Conservation (phyloP, 2,797 vertebrate species). For the Botia almorhae region DNA sequence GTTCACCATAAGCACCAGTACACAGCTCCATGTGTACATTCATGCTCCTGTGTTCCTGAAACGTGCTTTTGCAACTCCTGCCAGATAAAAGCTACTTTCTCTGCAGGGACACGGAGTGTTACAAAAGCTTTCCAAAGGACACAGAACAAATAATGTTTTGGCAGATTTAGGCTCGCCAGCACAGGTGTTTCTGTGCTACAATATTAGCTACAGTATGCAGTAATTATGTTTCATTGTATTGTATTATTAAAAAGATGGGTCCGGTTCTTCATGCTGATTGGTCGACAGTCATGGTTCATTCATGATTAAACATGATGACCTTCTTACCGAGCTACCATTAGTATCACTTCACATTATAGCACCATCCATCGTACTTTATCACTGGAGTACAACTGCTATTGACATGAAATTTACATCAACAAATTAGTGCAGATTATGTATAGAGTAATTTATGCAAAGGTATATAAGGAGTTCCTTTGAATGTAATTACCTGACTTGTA, state of each 20-base stretch:
- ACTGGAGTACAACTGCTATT: background rate
- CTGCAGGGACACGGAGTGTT: conserved; percentile 9
- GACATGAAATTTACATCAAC: background rate
- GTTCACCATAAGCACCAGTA: conserved; percentile 18
- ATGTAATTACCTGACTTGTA: background rate
- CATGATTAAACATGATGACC: no score
- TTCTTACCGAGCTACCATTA: no score
- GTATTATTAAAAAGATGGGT: background rate
- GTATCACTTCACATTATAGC: no score
- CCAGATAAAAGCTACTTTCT: conserved; percentile 43
- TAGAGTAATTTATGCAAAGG: background rate
- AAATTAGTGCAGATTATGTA: background rate
- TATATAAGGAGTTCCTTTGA: background rate
- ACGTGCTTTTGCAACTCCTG: conserved; percentile 23
- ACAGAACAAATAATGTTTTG: background rate
- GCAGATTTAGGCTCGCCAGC: background rate
- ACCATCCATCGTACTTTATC: no score
- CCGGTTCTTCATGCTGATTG: no score
- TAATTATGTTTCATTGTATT: background rate
- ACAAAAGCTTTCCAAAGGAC: conserved; percentile 36
- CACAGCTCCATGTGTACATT: conserved; percentile 27
- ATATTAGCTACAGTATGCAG: background rate
- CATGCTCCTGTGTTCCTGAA: conserved; percentile 29
- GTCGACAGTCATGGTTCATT: no score
- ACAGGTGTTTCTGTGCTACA: conserved; percentile 7